Conservation (phyloP, 2,797 vertebrate genomes). For the Nothura maculosa region DNA sequence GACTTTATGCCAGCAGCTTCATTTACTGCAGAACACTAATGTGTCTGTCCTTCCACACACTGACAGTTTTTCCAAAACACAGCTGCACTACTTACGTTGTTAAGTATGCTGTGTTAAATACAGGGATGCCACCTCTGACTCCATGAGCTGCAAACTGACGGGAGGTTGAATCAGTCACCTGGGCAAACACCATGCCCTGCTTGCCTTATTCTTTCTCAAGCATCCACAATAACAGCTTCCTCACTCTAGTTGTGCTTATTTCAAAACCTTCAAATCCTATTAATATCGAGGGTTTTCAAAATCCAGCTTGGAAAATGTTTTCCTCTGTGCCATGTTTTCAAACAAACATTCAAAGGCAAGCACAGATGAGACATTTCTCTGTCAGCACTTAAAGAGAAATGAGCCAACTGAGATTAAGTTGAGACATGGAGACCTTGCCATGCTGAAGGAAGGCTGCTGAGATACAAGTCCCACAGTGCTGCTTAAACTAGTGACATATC, state of each 20-base stretch:
- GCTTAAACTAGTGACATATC: background rate
- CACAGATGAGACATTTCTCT: background rate
- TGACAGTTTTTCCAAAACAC: background rate
- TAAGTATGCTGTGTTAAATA: background rate
- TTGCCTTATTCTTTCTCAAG: background rate
- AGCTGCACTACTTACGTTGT: background rate
- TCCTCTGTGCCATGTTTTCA: background rate
- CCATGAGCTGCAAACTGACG: accelerated
- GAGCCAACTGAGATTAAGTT: background rate
- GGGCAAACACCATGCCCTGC: background rate
- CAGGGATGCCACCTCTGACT: background rate
- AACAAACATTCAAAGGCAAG: background rate
- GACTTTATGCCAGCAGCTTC: background rate
- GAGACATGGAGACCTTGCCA: background rate
- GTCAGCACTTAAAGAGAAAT: background rate
- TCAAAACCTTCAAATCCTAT: background rate
- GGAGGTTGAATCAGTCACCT: background rate
- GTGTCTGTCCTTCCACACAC: background rate
- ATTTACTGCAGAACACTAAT: background rate
- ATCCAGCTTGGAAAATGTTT: background rate
- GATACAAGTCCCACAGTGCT: background rate
- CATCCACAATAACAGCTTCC: accelerated
- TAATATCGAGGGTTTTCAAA: background rate
- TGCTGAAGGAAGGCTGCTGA: background rate
- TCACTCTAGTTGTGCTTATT: background rate